Conservation (phyloP, 2,888 invertebrate genomes). For the Stenolophus ochropezus region DNA sequence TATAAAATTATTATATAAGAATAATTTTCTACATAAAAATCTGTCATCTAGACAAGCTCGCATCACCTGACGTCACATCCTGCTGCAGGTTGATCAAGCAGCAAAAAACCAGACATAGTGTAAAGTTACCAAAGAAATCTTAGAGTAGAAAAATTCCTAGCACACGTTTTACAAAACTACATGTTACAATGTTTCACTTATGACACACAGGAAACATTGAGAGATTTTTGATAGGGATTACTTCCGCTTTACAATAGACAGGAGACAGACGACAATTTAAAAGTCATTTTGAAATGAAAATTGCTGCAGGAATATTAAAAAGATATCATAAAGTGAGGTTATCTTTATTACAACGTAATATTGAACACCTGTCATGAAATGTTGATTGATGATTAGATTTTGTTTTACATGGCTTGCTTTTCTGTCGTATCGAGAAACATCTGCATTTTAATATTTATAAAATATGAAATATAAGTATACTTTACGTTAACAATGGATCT, state of each 20-base stretch:
- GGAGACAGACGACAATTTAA: slow-evolving; percentile 19
- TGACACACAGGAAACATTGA: slow-evolving; percentile 12
- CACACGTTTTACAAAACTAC: neutral
- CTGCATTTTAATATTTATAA: too few species aligned
- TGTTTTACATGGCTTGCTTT: neutral
- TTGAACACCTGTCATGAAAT: neutral
- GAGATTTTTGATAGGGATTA: slow-evolving; percentile 18
- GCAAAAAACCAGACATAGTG: slow-evolving; percentile 1
- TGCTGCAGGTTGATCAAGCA: slow-evolving; percentile 25
- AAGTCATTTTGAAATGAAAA: slow-evolving; percentile 2
- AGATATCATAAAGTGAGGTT: neutral
- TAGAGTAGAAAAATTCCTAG: neutral
- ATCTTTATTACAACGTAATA: neutral
- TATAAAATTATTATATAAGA: neutral
- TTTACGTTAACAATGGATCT: too few species aligned
- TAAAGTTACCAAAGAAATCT: slow-evolving; percentile 4
- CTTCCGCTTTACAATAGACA: neutral
- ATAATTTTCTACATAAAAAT: neutral
- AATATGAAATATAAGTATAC: too few species aligned
- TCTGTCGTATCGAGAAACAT: neutral
- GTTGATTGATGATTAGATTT: neutral
- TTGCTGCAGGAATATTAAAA: neutral
- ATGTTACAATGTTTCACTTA: neutral
- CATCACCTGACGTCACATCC: slow-evolving; percentile 2
- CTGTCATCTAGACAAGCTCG: neutral